These are phyloP conservation scores for Epizoanthus stellaris DNA, from an alignment of 92 coral and sea anemone species.

Conservation along the genomic window DNA sequence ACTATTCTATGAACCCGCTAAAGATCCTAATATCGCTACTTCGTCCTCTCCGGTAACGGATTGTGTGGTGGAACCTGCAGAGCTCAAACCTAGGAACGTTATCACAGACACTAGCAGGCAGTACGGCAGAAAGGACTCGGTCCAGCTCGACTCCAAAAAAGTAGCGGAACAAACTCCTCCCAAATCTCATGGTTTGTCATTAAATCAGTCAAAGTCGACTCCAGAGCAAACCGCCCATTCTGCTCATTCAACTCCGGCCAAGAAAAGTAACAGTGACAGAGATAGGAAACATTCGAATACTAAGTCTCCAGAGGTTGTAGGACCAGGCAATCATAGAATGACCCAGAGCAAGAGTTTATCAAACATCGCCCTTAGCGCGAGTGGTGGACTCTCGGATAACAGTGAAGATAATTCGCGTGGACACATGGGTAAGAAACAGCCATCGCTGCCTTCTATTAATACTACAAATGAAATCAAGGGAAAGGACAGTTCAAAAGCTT, in stretches of 20 bases:
- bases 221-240: background rate
- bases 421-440: background rate
- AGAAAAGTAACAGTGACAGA: background rate
- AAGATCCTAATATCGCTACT: background rate
- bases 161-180: background rate
- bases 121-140: background rate
- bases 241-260: background rate
- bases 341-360: background rate
- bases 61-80: background rate
- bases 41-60: background rate
- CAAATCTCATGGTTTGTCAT: background rate
- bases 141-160: background rate
- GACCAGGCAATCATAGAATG: background rate
- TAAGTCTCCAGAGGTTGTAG: background rate
- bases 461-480: background rate
- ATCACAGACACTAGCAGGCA: background rate
- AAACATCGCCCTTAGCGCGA: background rate
- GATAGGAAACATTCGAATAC: background rate
- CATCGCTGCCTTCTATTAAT: background rate
- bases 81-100: background rate
- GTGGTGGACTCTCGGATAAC: background rate
- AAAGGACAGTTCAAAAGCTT: background rate
- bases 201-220: background rate
- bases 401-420: background rate
- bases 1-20: slow-evolving; percentile 23